Evolutionary conservation across 2,113 vertebrate genomes (phyloP).

Genomic region (Hydrochoerus hydrochaeris): DNA sequence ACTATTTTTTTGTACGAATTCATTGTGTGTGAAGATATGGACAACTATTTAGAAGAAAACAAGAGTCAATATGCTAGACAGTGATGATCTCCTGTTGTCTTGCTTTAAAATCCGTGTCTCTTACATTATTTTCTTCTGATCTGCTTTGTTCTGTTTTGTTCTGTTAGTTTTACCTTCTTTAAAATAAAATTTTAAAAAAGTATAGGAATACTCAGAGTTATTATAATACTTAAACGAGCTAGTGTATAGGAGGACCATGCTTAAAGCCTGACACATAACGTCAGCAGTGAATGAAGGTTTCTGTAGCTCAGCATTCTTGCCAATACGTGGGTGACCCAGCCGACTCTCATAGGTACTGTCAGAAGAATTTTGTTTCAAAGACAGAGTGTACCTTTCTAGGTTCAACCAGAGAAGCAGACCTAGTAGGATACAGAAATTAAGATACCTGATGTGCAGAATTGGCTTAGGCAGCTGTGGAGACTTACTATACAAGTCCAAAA

Average conservation of each 20-base stretch:
- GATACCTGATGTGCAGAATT: not conserved
- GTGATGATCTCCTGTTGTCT: no score
- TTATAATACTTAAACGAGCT: not conserved
- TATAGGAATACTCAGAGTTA: not conserved
- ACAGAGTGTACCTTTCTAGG: not conserved
- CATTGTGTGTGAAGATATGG: no score
- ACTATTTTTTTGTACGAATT: no score
- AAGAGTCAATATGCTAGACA: no score
- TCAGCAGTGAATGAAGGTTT: not conserved
- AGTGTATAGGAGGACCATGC: not conserved
- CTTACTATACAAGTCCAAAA: not conserved
- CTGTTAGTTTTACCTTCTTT: no score
- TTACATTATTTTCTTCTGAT: no score
- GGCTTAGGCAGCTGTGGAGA: not conserved
- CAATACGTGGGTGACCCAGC: not conserved
- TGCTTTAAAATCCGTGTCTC: no score
- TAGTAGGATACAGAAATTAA: not conserved
- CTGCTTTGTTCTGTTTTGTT: no score
- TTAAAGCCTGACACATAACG: not conserved
- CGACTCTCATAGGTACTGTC: not conserved
- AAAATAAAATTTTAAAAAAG: not conserved
- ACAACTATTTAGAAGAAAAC: no score
- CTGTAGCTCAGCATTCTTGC: not conserved
- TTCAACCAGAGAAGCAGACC: slow-evolving; percentile 32
- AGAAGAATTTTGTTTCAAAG: slow-evolving; percentile 37